These are phyloP conservation scores for Artibeus lituratus DNA, from an alignment of 2,797 vertebrate genomes.

Conservation along the genomic window DNA sequence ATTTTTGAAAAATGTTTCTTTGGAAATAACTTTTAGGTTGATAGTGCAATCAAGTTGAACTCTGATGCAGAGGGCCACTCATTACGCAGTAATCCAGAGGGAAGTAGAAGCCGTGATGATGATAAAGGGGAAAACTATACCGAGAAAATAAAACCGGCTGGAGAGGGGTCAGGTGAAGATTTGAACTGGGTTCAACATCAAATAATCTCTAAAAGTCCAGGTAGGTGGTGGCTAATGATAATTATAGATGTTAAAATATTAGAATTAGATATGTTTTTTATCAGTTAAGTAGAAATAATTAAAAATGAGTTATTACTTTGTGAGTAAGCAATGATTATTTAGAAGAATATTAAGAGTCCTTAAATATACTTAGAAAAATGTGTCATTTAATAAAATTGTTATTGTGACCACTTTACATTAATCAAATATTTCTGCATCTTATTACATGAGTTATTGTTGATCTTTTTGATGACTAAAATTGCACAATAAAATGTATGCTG, in stretches of 20 bases:
- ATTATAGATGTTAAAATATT: conserved; percentile 16
- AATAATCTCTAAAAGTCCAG: conserved; percentile 16
- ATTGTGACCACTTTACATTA: conserved; percentile 1
- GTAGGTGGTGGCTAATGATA: conserved; percentile 52
- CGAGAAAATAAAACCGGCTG: conserved; percentile 17
- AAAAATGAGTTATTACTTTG: conserved; percentile 1
- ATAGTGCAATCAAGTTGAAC: conserved; percentile 46
- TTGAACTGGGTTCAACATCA: conserved; percentile 1
- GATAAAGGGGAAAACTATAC: neutral
- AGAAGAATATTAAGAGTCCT: neutral
- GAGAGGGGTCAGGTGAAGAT: conserved; percentile 33
- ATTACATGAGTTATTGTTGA: neutral
- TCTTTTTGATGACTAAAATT: conserved; percentile 20
- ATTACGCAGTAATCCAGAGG: conserved; percentile 42
- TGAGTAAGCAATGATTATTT: conserved; percentile 39
- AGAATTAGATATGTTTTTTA: conserved; percentile 4
- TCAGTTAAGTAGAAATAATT: neutral
- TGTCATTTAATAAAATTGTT: conserved; percentile 16
- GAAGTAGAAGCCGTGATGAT: conserved; percentile 18
- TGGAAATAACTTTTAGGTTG: conserved; percentile 72
- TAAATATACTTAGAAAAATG: conserved; percentile 27
- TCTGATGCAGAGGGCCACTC: conserved; percentile 41
- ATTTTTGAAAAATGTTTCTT: neutral
- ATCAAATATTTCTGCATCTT: neutral
- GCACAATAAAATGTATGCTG: neutral